Conservation (phyloP, 2,888 invertebrate genomes). For the Caenorhabditis sp. region DNA sequence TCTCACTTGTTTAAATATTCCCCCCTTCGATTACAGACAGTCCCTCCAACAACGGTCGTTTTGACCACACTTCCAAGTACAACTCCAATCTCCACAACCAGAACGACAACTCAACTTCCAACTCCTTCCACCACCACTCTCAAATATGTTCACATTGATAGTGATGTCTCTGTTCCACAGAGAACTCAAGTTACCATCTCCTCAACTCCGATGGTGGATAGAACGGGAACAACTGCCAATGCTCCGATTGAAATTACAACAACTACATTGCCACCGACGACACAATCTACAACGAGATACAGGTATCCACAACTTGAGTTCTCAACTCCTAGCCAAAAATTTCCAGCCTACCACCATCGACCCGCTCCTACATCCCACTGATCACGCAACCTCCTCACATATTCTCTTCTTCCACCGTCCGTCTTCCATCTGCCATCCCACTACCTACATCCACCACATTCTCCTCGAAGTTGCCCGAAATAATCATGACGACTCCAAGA, state of each 20-base stretch:
- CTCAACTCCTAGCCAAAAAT: background rate
- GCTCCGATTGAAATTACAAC: constrained; percentile 32
- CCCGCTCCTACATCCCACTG: background rate
- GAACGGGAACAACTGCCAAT: constrained; percentile 10
- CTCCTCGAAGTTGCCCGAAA: constrained; percentile 16
- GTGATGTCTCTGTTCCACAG: constrained; percentile 39
- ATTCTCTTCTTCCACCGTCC: constrained; percentile 48
- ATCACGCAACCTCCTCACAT: constrained; percentile 30
- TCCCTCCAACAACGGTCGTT: constrained; percentile 23
- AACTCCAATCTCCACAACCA: constrained; percentile 23
- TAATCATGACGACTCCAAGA: constrained; percentile 42
- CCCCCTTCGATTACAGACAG: constrained; percentile 1
- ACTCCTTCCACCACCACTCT: constrained; percentile 3
- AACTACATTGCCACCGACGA: constrained; percentile 20
- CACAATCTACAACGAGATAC: constrained; percentile 19
- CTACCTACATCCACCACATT: constrained; percentile 14
- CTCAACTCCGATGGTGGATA: constrained; percentile 21
- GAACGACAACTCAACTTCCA: constrained; percentile 19
- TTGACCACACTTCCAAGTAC: constrained; percentile 17
- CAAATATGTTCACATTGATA: constrained; percentile 34
- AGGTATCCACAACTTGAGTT: background rate
- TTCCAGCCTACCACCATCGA: constrained; percentile 13
- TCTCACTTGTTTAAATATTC: too few relatives aligned
- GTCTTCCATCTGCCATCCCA: constrained; percentile 36
- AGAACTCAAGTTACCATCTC: constrained; percentile 23